These are phyloP conservation scores for Mycetomoellerius zeteki DNA, from an alignment of 1,140 invertebrate species.

Conservation along the genomic window DNA sequence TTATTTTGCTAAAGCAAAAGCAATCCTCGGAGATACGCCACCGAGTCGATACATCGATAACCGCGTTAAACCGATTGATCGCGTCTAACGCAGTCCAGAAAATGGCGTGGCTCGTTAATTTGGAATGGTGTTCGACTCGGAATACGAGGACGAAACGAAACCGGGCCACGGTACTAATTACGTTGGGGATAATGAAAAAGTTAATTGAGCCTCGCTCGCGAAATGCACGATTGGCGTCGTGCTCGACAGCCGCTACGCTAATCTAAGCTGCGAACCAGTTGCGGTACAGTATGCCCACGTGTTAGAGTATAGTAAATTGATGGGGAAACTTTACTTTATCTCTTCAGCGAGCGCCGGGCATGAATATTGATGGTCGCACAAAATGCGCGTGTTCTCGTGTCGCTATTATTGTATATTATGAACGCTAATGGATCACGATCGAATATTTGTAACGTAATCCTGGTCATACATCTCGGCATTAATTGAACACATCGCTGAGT, in stretches of 20 bases:
- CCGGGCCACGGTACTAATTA: slow-evolving; percentile 38
- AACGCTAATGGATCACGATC: slow-evolving; percentile 56
- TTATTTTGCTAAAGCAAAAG: slow-evolving; percentile 9
- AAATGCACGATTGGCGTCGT: slow-evolving; percentile 49
- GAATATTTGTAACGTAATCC: slow-evolving; percentile 55
- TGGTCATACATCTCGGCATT: slow-evolving; percentile 38
- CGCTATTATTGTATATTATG: slow-evolving; percentile 49
- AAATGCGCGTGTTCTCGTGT: slow-evolving; percentile 34
- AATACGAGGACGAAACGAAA: slow-evolving; percentile 49
- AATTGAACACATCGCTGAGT: slow-evolving; percentile 7
- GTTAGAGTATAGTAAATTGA: slow-evolving; percentile 40
- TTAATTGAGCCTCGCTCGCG: slow-evolving; percentile 68
- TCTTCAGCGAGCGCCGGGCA: neutral
- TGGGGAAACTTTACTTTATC: slow-evolving; percentile 53
- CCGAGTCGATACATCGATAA: slow-evolving; percentile 21
- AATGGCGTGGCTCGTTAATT: slow-evolving; percentile 67
- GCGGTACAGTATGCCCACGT: neutral
- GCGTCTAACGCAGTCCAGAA: slow-evolving; percentile 34
- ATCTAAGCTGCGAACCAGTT: slow-evolving; percentile 1
- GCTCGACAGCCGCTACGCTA: slow-evolving; percentile 28
- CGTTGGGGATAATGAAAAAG: slow-evolving; percentile 72
- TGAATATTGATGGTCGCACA: slow-evolving; percentile 53
- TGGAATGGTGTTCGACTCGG: slow-evolving; percentile 46
- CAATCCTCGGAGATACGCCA: slow-evolving; percentile 1
- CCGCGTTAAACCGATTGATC: slow-evolving; percentile 50